Conservation (phyloP, 1,140 invertebrate species). For the Harpegnathos saltator region DNA sequence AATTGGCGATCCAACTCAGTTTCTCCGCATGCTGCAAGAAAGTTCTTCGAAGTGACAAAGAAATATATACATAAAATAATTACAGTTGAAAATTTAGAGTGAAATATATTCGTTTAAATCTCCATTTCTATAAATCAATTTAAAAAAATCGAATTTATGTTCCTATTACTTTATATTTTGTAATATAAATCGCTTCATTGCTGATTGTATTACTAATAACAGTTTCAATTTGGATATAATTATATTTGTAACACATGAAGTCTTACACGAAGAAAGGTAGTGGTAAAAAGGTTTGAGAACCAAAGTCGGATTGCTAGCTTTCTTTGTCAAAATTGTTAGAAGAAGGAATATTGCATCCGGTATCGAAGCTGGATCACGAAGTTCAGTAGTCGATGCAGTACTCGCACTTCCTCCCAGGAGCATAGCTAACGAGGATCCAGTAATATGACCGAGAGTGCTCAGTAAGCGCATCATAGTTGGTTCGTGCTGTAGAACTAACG, state of each 20-base stretch:
- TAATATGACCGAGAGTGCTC: conserved; percentile 90
- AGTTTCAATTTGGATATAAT: too few relatives aligned
- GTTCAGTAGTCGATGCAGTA: conserved; percentile 80
- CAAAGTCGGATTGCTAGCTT: conserved; percentile 90
- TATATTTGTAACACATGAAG: not conserved
- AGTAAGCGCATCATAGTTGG: conserved; percentile 94
- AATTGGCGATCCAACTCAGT: conserved; percentile 76
- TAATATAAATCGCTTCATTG: too few relatives aligned
- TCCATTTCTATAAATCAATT: too few relatives aligned
- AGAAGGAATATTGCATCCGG: conserved; percentile 94
- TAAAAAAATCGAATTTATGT: too few relatives aligned
- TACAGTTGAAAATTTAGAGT: too few relatives aligned
- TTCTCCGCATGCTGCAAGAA: conserved; percentile 76
- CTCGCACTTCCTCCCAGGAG: conserved; percentile 82
- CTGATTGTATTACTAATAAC: too few relatives aligned
- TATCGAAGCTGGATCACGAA: conserved; percentile 89
- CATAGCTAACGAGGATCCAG: conserved; percentile 89
- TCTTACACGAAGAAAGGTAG: conserved; percentile 90
- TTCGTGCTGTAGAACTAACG: conserved; percentile 90
- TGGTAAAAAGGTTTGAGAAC: conserved; percentile 91
- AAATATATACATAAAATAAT: too few relatives aligned
- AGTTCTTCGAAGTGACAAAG: not conserved
- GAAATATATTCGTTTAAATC: too few relatives aligned
- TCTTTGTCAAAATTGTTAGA: conserved; percentile 90
- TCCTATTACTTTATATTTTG: too few relatives aligned